Percentiles rank a stretch among this genome's conserved stretches.
Conservation (phyloP, 2,888 invertebrate genomes). For the Meganola albula region DNA sequence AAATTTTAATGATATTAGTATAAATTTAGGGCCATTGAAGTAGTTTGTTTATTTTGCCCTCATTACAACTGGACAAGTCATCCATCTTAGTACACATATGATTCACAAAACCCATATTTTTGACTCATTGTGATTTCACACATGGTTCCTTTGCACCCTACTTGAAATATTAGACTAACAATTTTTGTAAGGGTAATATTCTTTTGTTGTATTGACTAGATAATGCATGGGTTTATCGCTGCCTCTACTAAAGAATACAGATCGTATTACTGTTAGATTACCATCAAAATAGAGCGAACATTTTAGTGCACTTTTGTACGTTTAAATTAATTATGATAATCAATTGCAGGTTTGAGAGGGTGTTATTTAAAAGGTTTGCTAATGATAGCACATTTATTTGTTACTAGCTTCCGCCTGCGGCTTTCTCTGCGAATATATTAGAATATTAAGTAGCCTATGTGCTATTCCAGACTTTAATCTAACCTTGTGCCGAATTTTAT, state of each 20-base stretch:
- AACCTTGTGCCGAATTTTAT: too few relatives aligned
- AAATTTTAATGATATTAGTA: too few relatives aligned
- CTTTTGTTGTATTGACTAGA: slow-evolving; percentile 67
- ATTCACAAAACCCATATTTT: slow-evolving; percentile 48
- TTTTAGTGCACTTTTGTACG: slow-evolving; percentile 44
- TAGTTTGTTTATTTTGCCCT: slow-evolving; percentile 9
- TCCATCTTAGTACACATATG: slow-evolving; percentile 51
- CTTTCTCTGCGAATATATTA: too few relatives aligned
- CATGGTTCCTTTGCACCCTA: slow-evolving; percentile 64
- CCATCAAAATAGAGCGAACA: slow-evolving; percentile 56
- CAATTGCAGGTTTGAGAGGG: slow-evolving; percentile 36
- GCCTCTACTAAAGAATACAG: slow-evolving; percentile 62
- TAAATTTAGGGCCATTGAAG: too few relatives aligned
- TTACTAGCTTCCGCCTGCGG: too few relatives aligned
- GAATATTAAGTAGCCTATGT: too few relatives aligned
- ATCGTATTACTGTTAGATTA: slow-evolving; percentile 68
- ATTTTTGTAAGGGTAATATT: slow-evolving; percentile 69
- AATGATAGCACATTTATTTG: too few relatives aligned
- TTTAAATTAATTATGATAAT: slow-evolving; percentile 65
- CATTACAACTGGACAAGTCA: slow-evolving; percentile 28
- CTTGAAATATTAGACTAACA: slow-evolving; percentile 74
- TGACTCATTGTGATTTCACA: slow-evolving; percentile 64
- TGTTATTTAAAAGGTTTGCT: too few relatives aligned
- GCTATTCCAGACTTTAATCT: too few relatives aligned
- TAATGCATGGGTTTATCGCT: slow-evolving; percentile 74